Percentiles rank a stretch among this genome's conserved stretches.
Conservation (phyloP, 2,888 invertebrate species). For the Netelia fuscicornis region DNA sequence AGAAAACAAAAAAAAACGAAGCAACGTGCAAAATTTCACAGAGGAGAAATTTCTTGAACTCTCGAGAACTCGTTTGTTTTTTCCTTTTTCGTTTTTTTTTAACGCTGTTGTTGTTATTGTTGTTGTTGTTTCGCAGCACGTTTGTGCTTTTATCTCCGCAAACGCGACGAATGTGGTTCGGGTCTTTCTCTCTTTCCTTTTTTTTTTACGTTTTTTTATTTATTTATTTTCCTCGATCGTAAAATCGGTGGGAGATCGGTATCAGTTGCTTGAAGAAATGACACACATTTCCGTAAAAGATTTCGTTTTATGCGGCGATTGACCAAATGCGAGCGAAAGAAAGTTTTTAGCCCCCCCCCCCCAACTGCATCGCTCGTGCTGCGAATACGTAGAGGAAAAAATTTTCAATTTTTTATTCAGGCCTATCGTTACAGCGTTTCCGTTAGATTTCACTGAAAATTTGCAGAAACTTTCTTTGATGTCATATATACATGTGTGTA, state of each 20-base stretch:
- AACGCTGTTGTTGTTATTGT: no score
- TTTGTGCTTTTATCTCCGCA: neutral
- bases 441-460: no score
- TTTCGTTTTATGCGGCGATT: conserved; percentile 24
- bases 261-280: conserved; percentile 2
- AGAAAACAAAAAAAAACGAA: neutral
- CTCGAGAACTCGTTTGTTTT: conserved; percentile 11
- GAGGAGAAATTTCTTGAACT: conserved; percentile 34
- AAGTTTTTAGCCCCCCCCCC: conserved; percentile 6
- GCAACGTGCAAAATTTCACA: conserved; percentile 4
- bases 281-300: conserved; percentile 40
- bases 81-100: neutral
- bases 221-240: conserved; percentile 19
- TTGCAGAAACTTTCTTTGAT: no score
- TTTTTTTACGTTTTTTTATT: neutral
- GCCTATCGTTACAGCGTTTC: no score
- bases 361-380: conserved; percentile 1
- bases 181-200: neutral
- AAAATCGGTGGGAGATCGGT: conserved; percentile 21
- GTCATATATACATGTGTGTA: no score
- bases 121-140: neutral
- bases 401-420: no score
- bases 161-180: conserved; percentile 13
- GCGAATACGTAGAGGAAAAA: neutral
- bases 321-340: conserved; percentile 39